Evolutionary conservation across 2,113 vertebrate species (phyloP), one percentile per base, ranked within the genome.

Genomic region (Tylochromis polylepis): DNA sequence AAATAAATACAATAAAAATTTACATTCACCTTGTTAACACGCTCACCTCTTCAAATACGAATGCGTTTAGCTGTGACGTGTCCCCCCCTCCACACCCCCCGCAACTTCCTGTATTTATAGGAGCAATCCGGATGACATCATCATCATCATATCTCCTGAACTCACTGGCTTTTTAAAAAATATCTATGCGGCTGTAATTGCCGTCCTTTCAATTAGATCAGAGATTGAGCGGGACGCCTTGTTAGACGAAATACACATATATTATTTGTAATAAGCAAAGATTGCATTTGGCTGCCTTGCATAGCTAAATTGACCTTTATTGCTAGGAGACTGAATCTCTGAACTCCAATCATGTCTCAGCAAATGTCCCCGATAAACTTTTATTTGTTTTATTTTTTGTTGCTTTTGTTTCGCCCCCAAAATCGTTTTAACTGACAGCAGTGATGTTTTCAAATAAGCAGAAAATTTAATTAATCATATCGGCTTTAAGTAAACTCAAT

Each of bases 281-380:
- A 95, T 94, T 93, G 93, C 91, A 91, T 93, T 91, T 82, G 86
- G 89, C 92, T 92, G 85, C 72, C 88, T 95, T 96, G 96, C 96
- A 96, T 96, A 96, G 96, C 89, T 95, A 89, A 85, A 79, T 88
- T 95, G 82, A 88, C 85, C 82, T 87, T 95, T 95, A 95, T 95
- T 96, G 94, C 94, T 91, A 83, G 87, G 81, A 88, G 82, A 93
- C 89, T 88, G 78, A 89, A 90, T 88, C 56, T 88, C 77, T 85
- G 53, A 87, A 83, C 58, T 89, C 82, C 89, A 94, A 90, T 91
- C 58, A 38, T 84, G 81, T 86, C 57, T 91, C 78, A 84, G 85
- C 59, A 91, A 88, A 92, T 82, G 90, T 92, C 90, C 89, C 88
- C 85, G 88, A 83, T 18, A 90, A 79, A 82, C 59, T 43, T 24